Evolutionary conservation across 2,797 vertebrate species (phyloP).

Genomic region (Sebastiscus tertius): DNA sequence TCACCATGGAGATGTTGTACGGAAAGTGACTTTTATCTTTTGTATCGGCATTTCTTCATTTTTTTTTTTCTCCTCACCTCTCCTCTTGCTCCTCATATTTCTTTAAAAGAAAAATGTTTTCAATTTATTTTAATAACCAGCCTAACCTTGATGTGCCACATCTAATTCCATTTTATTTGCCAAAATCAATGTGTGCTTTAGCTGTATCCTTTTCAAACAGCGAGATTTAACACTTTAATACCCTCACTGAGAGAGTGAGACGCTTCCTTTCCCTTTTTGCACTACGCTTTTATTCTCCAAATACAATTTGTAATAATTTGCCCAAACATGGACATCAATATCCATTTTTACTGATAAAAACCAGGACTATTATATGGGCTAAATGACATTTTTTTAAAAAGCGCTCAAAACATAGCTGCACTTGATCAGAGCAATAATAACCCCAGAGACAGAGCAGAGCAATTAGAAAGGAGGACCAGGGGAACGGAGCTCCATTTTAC

Average conservation of each 20-base stretch:
- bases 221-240: background rate
- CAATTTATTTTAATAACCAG: background rate
- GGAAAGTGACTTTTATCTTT: background rate
- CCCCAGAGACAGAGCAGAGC: conserved; percentile 36
- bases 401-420: conserved; percentile 47
- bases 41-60: background rate
- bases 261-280: background rate
- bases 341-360: conserved; percentile 3
- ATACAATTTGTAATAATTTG: background rate
- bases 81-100: background rate
- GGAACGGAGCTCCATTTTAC: conserved; percentile 33
- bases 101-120: background rate
- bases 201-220: conserved; percentile 1
- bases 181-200: background rate
- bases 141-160: background rate
- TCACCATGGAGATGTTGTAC: background rate
- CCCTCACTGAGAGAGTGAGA: background rate
- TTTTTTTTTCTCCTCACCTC: background rate
- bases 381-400: conserved; percentile 25
- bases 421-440: conserved; percentile 55
- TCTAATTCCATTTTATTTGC: background rate
- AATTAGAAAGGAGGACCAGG: conserved; percentile 46
- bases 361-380: background rate
- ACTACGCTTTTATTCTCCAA: background rate
- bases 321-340: background rate